Evolutionary conservation across 2,888 invertebrate species (phyloP).

Genomic region (Plusia festucae): DNA sequence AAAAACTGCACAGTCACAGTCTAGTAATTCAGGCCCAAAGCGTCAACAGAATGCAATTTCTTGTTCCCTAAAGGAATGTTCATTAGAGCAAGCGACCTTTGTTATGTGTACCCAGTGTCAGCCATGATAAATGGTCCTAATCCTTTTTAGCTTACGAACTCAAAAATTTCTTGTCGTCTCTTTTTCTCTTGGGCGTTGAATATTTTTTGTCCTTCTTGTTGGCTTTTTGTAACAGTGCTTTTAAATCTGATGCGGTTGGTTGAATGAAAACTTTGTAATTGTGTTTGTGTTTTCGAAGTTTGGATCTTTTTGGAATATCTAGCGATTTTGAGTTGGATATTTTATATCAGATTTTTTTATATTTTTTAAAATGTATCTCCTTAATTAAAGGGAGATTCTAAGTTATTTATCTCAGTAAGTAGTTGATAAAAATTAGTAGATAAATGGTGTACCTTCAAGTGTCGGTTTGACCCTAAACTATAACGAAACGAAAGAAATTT

Average conservation of each 20-base stretch:
- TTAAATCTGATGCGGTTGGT: not conserved
- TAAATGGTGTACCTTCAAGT: too few species aligned
- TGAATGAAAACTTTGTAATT: slow-evolving; percentile 2
- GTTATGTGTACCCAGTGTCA: slow-evolving; percentile 56
- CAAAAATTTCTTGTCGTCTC: slow-evolving; percentile 52
- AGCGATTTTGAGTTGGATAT: not conserved
- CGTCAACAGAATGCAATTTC: slow-evolving; percentile 55
- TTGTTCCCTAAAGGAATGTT: slow-evolving; percentile 52
- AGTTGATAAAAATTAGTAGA: too few species aligned
- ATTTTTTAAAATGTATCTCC: too few species aligned
- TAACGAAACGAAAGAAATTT: too few species aligned
- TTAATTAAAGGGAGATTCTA: too few species aligned
- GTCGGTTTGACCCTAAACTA: too few species aligned
- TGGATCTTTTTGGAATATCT: not conserved
- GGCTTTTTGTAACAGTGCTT: slow-evolving; percentile 15
- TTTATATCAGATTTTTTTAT: too few species aligned
- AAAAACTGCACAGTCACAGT: slow-evolving; percentile 45
- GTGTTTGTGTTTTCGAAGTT: not conserved
- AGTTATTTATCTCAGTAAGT: too few species aligned
- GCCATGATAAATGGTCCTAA: slow-evolving; percentile 64
- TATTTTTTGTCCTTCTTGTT: slow-evolving; percentile 26
- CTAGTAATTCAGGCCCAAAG: slow-evolving; percentile 32
- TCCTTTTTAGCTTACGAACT: slow-evolving; percentile 62
- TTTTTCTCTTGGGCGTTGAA: slow-evolving; percentile 19
- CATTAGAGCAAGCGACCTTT: slow-evolving; percentile 60